Evolutionary conservation across 2,888 invertebrate genomes (phyloP).

Genomic region (Brachycybe producta): DNA sequence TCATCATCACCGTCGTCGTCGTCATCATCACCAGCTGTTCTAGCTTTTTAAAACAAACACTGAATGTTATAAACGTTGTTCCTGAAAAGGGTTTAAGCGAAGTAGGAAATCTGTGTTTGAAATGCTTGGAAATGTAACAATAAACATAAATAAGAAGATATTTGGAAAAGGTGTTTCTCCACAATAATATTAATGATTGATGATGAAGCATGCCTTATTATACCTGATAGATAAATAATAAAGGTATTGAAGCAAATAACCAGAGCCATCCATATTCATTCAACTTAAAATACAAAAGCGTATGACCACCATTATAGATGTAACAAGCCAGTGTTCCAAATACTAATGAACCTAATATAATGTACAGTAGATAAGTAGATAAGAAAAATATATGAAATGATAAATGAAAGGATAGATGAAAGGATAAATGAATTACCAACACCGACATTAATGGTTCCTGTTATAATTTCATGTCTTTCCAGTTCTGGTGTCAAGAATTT

Average conservation of each 20-base stretch:
- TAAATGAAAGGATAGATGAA: conserved; percentile 43
- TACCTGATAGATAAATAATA: conserved; percentile 50
- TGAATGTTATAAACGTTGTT: too few relatives aligned
- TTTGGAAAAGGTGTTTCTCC: too few relatives aligned
- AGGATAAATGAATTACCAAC: conserved; percentile 8
- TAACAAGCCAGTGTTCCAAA: conserved; percentile 51
- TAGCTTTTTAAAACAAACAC: too few relatives aligned
- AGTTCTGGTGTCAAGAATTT: conserved; percentile 53
- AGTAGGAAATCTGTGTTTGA: too few relatives aligned
- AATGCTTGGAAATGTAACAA: too few relatives aligned
- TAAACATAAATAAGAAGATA: too few relatives aligned
- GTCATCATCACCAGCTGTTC: too few relatives aligned
- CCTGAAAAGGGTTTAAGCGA: too few relatives aligned
- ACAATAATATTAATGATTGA: too few relatives aligned
- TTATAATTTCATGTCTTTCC: conserved; percentile 52
- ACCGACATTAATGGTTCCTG: conserved; percentile 38
- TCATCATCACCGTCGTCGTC: too few relatives aligned
- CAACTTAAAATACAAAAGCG: conserved; percentile 49
- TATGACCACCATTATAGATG: conserved; percentile 52
- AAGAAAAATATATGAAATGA: conserved; percentile 5
- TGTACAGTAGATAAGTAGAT: not conserved
- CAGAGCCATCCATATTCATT: conserved; percentile 51
- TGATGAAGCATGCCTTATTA: too few relatives aligned
- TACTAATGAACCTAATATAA: conserved; percentile 35
- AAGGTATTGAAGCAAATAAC: conserved; percentile 50